phyloP scores from a whole-genome alignment of 2,113 vertebrate genomes.

The Stomatorhinus ivindoensis region DNA sequence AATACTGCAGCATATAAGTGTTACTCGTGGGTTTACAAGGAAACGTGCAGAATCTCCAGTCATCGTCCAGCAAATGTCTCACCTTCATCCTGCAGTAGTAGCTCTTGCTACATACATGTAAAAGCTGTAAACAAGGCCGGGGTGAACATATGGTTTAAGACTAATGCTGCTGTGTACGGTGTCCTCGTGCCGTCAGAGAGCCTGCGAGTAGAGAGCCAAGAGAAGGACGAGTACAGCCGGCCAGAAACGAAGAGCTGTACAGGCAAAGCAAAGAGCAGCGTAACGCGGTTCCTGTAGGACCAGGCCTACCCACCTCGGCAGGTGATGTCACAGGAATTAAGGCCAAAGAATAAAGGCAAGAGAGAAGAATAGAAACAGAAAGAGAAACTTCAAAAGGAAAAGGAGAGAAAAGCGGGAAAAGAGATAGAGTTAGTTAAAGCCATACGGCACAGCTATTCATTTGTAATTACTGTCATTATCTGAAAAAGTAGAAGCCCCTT shows the following conservation, averaged over 20 bases:
- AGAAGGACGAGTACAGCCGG: neutral
- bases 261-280: neutral
- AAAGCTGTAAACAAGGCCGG: slow-evolving; percentile 67
- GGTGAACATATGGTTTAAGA: slow-evolving; percentile 64
- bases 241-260: neutral
- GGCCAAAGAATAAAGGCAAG: slow-evolving; percentile 99
- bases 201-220: slow-evolving; percentile 57
- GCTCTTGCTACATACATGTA: slow-evolving; percentile 53
- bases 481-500: neutral
- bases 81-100: slow-evolving; percentile 58
- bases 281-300: neutral
- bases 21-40: slow-evolving; percentile 50
- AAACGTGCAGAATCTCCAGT: slow-evolving; percentile 55
- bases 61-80: slow-evolving; percentile 46
- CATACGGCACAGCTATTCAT: neutral
- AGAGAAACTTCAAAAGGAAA: slow-evolving; percentile 81
- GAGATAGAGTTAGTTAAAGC: neutral
- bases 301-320: slow-evolving; percentile 77
- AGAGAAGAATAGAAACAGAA: slow-evolving; percentile 99
- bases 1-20: slow-evolving; percentile 68
- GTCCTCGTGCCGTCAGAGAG: slow-evolving; percentile 57
- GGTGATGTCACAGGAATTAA: slow-evolving; percentile 88
- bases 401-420: neutral
- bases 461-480: neutral
- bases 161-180: slow-evolving; percentile 50